Evolutionary conservation across 2,888 invertebrate species (phyloP), one percentile per base, ranked within the genome.

Genomic region (Seira musarum): DNA sequence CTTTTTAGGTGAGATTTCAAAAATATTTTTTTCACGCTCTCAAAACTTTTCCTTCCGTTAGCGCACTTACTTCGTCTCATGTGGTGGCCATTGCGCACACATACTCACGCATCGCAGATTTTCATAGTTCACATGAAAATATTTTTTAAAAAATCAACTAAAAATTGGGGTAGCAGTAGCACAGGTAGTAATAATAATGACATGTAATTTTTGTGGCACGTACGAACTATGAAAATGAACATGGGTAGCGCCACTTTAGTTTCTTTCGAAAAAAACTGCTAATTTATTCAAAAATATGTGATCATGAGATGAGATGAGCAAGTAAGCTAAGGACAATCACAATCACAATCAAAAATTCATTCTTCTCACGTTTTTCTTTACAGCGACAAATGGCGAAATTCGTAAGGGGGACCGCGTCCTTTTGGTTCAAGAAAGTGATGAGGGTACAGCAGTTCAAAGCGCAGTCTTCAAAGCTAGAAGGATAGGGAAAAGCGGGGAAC

Each of bases 361-460:
- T 53, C 53, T 53, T 17, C 6, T 53, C 53, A 53, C 53, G 53
- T 53, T 53, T 53, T 30, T n/a, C n/a, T n/a, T 25, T 17, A 66
- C 40, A 80, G 80, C 80, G 21, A 40, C 80, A 19, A 57, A 35
- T 61, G 80, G 80, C n/a, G 80, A 80, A n/a, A 19, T 82, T 40
- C 73, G 82, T 1, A 69, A 66, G 74, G 82, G 82, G 53, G 71
- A 80, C 60, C 75, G 72, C 66, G 82, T 82, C 2, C 69, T 82
- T 24, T 68, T 82, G 53, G 72, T 67, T 25, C 24, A 46, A 8
- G 80, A 79, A 53, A 69, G 77, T 22, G 82, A 49, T 24, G 80
- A 80, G 24, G 80, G 80, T 5, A 53, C 70, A 0, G 61, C 70
- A 0, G 61, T 82, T 25, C 73, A 68, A 63, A 82, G 82, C 69